phyloP scores from a whole-genome alignment of 2,797 vertebrate genomes.

The Pitangus sulphuratus region DNA sequence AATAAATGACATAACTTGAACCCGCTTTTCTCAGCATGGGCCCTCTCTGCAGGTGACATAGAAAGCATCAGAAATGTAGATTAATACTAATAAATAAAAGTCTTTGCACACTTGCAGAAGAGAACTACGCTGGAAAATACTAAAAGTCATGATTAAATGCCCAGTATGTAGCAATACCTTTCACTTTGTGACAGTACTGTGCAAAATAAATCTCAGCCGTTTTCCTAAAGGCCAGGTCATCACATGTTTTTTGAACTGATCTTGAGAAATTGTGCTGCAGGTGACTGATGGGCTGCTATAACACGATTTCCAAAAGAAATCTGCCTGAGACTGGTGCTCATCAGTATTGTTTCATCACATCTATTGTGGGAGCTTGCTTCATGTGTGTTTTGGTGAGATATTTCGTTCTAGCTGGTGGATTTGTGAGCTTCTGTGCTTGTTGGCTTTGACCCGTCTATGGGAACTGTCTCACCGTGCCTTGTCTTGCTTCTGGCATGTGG shows the following conservation, averaged over 20 bases:
- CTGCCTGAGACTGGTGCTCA: neutral
- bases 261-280: neutral
- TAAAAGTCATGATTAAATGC: neutral
- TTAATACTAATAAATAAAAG: neutral
- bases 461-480: neutral
- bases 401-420: neutral
- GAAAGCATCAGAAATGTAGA: neutral
- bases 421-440: neutral
- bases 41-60: neutral
- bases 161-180: neutral
- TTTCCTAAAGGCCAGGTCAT: neutral
- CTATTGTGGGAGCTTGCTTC: neutral
- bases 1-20: conserved; percentile 12
- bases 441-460: neutral
- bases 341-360: neutral
- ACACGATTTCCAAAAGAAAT: neutral
- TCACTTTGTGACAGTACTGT: neutral
- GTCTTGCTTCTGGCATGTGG: neutral
- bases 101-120: neutral
- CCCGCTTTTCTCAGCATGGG: neutral
- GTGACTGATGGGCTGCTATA: neutral
- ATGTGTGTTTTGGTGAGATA: neutral
- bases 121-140: neutral
- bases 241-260: neutral
- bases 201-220: neutral